phyloP scores from a whole-genome alignment of 2,888 invertebrate species.

The Platerodrilus igneus region DNA sequence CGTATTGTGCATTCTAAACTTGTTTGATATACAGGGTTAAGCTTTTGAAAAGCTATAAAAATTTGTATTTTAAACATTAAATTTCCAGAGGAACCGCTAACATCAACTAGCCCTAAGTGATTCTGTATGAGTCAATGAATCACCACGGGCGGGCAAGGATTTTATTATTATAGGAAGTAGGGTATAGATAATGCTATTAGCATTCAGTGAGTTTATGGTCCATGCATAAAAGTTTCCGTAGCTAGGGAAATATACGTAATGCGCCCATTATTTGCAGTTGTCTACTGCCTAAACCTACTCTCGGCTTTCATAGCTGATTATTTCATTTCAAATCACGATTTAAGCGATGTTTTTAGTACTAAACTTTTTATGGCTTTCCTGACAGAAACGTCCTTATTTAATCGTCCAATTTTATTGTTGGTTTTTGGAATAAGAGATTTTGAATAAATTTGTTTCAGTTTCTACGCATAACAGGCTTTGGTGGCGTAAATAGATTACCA shows the following conservation, averaged over 20 bases:
- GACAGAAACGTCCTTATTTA: too few relatives aligned
- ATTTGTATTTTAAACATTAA: not conserved
- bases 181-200: constrained; percentile 54
- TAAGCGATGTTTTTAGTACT: constrained; percentile 2
- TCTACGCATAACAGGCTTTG: too few relatives aligned
- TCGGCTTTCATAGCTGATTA: constrained; percentile 12
- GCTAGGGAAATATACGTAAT: constrained; percentile 43
- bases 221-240: constrained; percentile 54
- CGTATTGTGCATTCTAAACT: too few relatives aligned
- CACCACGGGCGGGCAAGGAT: constrained; percentile 27
- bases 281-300: constrained; percentile 19
- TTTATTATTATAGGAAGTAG: constrained; percentile 46
- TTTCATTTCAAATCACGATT: constrained; percentile 11
- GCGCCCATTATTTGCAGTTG: constrained; percentile 24
- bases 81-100: not conserved
- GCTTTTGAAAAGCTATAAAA: constrained; percentile 7
- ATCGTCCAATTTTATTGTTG: too few relatives aligned
- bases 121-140: constrained; percentile 23
- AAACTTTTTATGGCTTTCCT: constrained; percentile 2
- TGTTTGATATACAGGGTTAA: too few relatives aligned
- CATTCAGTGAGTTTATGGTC: constrained; percentile 60
- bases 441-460: too few relatives aligned
- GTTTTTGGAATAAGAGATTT: too few relatives aligned
- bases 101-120: too few relatives aligned
- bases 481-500: too few relatives aligned